Base-by-base conservation (phyloP, 2,888 invertebrate species). In the Lasioglossum marginatum region DNA sequence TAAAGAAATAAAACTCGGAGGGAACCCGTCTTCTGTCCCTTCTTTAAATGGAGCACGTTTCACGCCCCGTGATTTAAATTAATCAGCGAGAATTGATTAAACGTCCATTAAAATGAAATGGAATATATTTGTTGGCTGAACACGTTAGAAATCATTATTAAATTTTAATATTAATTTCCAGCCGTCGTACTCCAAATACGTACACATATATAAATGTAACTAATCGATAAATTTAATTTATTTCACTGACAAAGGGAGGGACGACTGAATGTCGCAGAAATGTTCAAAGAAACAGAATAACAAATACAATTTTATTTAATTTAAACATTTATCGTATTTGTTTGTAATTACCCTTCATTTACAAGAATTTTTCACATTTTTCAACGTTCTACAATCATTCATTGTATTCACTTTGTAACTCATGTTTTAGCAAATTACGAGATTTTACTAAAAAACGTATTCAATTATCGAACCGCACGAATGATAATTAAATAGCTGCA, bases 31-130 rank as follows among this genome's bases (percentile, higher is more conserved):
- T 74, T 70, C 23, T 3, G 48, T 60, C 27, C 23, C n/a, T 43
- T 31, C 34, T 83, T 71, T n/a, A 43, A 57, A 75, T 57, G 4
- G 70, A 78, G 70, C 71, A 40, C 70, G 27, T 37, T 78, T 31
- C 40, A 34, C 52, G 70, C 8, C 31, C 19, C 40, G 31, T 6
- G 52, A 57, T 71, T 57, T 57, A 19, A 48, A 70, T 71, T 78
- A 78, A 78, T 78, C 70, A 66, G 40, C n/a, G 70, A 27, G 63
- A 73, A 73, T 73, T 73, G 63, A 63, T 79, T 79, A 37, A 43
- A 34, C 60, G 43, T 19, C 12, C 77, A 57, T 77, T 70, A 77
- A 40, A 77, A n/a, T 57, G 52, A 71, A 78, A 37, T 23, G 4
- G n/a, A 48, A 73, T 34, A 73, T 34, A 52, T 73, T 73, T 52